Evolutionary conservation across 2,113 vertebrate species (phyloP).

Genomic region (Petroica traversi): DNA sequence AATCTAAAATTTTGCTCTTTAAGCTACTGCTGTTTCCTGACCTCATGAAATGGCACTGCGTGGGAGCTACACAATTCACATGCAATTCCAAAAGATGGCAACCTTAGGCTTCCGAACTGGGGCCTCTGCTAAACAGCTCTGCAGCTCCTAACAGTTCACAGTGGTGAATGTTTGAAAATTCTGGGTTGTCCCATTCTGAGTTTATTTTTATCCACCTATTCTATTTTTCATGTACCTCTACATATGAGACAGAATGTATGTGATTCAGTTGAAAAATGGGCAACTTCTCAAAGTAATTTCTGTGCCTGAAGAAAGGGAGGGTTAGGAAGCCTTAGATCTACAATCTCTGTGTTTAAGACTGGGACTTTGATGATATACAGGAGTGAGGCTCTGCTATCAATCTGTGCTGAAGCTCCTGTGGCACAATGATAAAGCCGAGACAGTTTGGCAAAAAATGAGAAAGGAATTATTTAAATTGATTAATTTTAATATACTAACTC

Average conservation of each 20-base stretch:
- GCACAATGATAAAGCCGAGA: not conserved
- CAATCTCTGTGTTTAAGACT: not conserved
- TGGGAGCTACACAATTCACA: constrained; percentile 22
- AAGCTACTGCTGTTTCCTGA: not conserved
- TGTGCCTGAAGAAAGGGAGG: not conserved
- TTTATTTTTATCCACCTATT: not conserved
- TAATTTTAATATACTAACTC: not conserved
- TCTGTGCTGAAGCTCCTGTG: not conserved
- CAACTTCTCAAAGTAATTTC: not conserved
- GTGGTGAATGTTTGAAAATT: not conserved
- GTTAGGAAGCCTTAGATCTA: not conserved
- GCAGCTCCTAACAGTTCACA: not conserved
- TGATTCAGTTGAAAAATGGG: not conserved
- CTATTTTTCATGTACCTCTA: not conserved
- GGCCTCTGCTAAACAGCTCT: not conserved
- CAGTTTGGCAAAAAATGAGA: not conserved
- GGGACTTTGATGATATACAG: not conserved
- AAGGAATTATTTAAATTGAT: not conserved
- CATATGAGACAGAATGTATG: not conserved
- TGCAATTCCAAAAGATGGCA: constrained; percentile 48
- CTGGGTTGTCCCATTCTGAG: not conserved
- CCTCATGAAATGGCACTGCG: not conserved
- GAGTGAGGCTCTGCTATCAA: not conserved
- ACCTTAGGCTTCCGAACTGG: constrained; percentile 25
- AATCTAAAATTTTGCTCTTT: not conserved